Conservation (phyloP, 1,140 invertebrate species). For the Diorhabda sublineata region DNA sequence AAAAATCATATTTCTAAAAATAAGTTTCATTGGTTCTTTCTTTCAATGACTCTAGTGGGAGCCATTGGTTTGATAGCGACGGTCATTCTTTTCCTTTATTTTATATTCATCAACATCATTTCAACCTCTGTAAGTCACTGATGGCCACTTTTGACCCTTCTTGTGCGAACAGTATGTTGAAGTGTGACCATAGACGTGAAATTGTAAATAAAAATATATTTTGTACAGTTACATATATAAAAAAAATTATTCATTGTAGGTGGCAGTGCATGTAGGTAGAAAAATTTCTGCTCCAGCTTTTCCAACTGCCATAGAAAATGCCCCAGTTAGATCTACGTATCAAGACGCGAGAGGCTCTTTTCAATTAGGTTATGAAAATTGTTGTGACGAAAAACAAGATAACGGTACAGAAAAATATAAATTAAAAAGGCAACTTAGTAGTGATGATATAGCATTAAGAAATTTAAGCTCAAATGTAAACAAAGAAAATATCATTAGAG, state of each 20-base stretch:
- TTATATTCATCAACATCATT: too few relatives aligned
- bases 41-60: too few relatives aligned
- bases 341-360: constrained; percentile 70
- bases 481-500: constrained; percentile 36
- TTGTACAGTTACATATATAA: too few relatives aligned
- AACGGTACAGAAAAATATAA: constrained; percentile 53
- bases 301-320: constrained; percentile 37
- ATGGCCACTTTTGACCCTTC: too few relatives aligned
- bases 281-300: constrained; percentile 56
- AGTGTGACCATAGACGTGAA: too few relatives aligned
- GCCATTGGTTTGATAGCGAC: too few relatives aligned
- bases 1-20: too few relatives aligned
- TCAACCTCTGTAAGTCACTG: too few relatives aligned
- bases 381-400: constrained; percentile 53
- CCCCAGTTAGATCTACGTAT: constrained; percentile 60
- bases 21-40: too few relatives aligned
- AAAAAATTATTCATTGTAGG: constrained; percentile 34
- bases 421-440: constrained; percentile 56
- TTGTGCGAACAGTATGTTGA: too few relatives aligned
- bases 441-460: constrained; percentile 50
- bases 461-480: constrained; percentile 34
- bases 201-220: too few relatives aligned
- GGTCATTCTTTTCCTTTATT: too few relatives aligned
- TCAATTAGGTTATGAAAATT: constrained; percentile 64
- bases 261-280: constrained; percentile 56